Base-by-base conservation (phyloP, 2,113 vertebrate species). In the rabbit (Oryctolagus cuniculus) region DNA sequence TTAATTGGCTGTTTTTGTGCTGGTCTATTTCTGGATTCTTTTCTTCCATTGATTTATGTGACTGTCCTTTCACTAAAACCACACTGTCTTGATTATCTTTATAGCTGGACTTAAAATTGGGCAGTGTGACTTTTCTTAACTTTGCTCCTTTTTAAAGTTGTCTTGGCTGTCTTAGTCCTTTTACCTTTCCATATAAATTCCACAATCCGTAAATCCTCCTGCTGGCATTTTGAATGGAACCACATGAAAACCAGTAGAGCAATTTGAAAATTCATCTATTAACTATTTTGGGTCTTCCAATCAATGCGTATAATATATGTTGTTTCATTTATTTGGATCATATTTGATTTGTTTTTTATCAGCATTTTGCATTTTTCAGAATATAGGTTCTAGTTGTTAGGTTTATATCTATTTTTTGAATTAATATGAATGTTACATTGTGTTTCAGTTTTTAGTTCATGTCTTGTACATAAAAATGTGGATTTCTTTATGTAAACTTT, bases 391-490 rank as follows among this genome's bases (percentile, higher is more conserved):
- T 89, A 21, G 8, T 64, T 5, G 55, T 92, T 89, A 83, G 49
- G 24, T 74, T 53, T 55, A 79, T 81, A 24, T 27, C 36, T 79
- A 36, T 78, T 93, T 64, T 91, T 86, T 82, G 22, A 70, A 27
- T 55, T 77, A 86, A 72, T 51, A 0, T 29, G 72, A 87, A 72
- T 55, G 51, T 53, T 86, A 22, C 72, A 70, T 61, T 19, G 58
- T 19, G 69, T 36, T 84, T 90, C 24, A 70, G 25, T 93, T 90
- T 94, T 58, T 95, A 34, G 63, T 90, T 74, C 36, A 78, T 86
- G 89, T 79, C 64, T 78, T 63, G 16, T 38, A 51, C 89, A 3
- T 89, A 70, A 55, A 77, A 87, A 53, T 74, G 17, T 90, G 53
- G 34, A 51, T 87, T 74, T 94, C 87, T 87, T 11, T 29, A 16